phyloP scores from a whole-genome alignment of 2,113 vertebrate species.

The Tonatia bakeri region DNA sequence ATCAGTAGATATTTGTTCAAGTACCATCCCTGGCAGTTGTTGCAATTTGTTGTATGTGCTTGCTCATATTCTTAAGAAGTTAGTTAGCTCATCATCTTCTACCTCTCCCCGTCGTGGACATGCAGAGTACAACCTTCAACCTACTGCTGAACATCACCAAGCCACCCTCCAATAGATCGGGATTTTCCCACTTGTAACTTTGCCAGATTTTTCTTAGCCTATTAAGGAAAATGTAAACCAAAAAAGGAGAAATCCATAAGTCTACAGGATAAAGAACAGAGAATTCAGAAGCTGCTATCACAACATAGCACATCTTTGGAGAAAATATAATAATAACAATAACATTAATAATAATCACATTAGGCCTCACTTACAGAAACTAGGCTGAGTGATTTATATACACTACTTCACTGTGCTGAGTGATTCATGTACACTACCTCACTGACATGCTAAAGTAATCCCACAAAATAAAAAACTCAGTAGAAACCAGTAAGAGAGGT shows the following conservation, averaged over 20 bases:
- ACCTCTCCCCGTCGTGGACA: background rate
- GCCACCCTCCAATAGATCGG: accelerated
- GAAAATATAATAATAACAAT: background rate
- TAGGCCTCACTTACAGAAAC: background rate
- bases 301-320: background rate
- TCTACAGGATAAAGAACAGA: background rate
- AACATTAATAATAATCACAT: background rate
- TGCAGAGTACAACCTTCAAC: background rate
- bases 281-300: background rate
- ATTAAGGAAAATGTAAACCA: background rate
- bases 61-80: background rate
- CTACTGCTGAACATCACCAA: accelerated
- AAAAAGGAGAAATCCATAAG: background rate
- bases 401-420: background rate
- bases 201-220: background rate
- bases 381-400: background rate
- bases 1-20: conserved; percentile 34
- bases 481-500: background rate
- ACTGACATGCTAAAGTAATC: background rate
- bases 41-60: background rate
- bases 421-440: background rate
- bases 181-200: background rate
- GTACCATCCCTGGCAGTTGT: background rate
- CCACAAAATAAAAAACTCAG: background rate
- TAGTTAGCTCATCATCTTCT: background rate